These are phyloP conservation scores for Tetragonula carbonaria DNA, from an alignment of 2,888 invertebrate species.

Conservation along the genomic window DNA sequence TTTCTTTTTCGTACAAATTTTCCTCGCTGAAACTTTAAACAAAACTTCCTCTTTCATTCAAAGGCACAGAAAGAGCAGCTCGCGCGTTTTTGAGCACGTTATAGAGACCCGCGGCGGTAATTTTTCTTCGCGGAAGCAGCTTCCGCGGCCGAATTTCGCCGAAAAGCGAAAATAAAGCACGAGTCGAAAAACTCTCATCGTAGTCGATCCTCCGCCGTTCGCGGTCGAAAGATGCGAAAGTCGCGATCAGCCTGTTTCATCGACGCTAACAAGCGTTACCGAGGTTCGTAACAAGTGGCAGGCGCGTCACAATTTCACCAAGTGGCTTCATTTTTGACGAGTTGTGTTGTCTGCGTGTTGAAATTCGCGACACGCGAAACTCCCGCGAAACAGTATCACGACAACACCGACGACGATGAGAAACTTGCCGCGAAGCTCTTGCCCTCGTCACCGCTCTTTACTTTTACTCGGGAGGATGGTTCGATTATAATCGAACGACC, in stretches of 20 bases:
- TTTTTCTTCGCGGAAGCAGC: neutral
- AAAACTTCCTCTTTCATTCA: neutral
- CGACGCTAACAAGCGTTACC: neutral
- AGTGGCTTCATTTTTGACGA: neutral
- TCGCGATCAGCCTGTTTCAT: neutral
- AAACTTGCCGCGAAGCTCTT: neutral
- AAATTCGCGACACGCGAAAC: neutral
- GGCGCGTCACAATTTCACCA: neutral
- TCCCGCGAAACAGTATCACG: neutral
- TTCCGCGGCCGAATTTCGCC: too few species aligned
- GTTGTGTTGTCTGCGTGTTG: neutral
- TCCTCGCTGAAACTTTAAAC: neutral
- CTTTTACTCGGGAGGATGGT: neutral
- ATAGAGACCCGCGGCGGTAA: neutral
- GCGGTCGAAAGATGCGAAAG: neutral
- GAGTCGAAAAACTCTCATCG: constrained; percentile 8
- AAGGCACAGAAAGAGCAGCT: neutral
- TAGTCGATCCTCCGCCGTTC: neutral
- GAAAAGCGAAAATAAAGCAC: neutral
- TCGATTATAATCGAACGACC: neutral
- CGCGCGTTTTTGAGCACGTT: neutral
- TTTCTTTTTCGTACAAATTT: neutral
- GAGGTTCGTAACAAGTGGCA: neutral
- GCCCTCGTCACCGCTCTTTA: neutral
- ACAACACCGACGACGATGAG: neutral